These are phyloP conservation scores for Hermaeophaga mercurialis DNA, from an alignment of 2,888 invertebrate genomes.

Conservation along the genomic window DNA sequence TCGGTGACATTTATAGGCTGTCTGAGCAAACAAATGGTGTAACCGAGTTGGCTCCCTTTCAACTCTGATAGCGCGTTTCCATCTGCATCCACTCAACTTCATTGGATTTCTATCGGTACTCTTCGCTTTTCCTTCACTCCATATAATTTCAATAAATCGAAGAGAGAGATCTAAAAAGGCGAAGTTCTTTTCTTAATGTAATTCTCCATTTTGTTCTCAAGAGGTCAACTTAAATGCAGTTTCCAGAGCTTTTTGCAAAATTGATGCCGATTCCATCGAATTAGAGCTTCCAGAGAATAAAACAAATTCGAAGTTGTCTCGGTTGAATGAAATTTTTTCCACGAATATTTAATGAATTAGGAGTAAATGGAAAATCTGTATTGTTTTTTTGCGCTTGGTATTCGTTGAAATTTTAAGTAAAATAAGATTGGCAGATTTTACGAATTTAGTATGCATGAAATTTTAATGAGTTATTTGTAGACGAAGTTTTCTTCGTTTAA, in stretches of 20 bases:
- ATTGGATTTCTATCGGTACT: constrained; percentile 11
- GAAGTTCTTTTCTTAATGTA: constrained; percentile 28
- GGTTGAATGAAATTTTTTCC: too few species aligned
- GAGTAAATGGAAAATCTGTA: too few species aligned
- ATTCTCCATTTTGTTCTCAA: constrained; percentile 30
- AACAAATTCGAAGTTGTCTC: not conserved
- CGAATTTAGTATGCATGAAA: too few species aligned
- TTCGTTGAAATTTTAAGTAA: too few species aligned
- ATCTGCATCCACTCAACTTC: constrained; percentile 13
- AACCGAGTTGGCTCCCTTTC: not conserved
- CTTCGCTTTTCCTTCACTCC: constrained; percentile 21
- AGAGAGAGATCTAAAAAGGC: constrained; percentile 25
- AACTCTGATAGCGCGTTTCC: not conserved
- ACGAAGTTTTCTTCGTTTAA: too few species aligned
- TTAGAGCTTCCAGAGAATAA: not conserved
- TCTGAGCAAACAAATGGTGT: constrained; percentile 3
- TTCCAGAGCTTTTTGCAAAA: constrained; percentile 31
- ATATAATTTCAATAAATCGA: constrained; percentile 30
- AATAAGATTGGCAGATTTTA: too few species aligned
- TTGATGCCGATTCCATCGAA: not conserved
- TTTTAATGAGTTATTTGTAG: too few species aligned
- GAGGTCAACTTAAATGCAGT: constrained; percentile 37
- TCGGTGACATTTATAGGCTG: not conserved
- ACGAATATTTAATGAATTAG: too few species aligned
- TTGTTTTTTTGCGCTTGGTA: too few species aligned